Evolutionary conservation across 1,140 invertebrate species (phyloP).

Genomic region (Gonatopus flavifemur): DNA sequence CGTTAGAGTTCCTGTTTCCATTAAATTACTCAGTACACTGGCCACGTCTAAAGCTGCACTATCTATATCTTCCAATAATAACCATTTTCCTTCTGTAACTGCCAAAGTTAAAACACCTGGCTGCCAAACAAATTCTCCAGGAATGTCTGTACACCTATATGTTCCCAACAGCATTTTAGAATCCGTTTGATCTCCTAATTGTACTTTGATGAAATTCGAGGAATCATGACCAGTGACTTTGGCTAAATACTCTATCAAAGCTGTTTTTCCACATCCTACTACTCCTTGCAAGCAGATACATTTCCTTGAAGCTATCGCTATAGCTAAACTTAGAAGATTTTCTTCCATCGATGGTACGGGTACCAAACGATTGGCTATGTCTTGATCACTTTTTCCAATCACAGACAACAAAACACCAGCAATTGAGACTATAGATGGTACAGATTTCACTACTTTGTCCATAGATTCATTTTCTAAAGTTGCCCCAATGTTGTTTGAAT

Average conservation of each 20-base stretch:
- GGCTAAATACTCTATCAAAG: conserved; percentile 86
- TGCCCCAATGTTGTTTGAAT: conserved; percentile 12
- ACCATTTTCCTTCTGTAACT: conserved; percentile 85
- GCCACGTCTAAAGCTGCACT: conserved; percentile 90
- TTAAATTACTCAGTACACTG: conserved; percentile 79
- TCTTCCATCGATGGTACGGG: conserved; percentile 67
- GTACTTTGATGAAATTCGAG: conserved; percentile 75
- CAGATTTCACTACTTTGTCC: conserved; percentile 22
- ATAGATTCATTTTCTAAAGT: conserved; percentile 22
- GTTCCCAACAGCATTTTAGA: conserved; percentile 92
- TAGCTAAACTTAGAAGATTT: conserved; percentile 73
- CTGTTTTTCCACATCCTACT: conserved; percentile 94
- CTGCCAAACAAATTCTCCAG: conserved; percentile 96
- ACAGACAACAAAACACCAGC: conserved; percentile 49
- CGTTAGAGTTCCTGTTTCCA: conserved; percentile 81
- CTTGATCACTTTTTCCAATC: conserved; percentile 20
- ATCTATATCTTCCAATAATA: conserved; percentile 96
- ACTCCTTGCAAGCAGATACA: conserved; percentile 86
- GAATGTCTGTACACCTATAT: conserved; percentile 94
- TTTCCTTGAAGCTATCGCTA: conserved; percentile 72
- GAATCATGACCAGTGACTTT: conserved; percentile 69
- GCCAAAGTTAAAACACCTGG: conserved; percentile 89
- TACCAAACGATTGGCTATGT: conserved; percentile 52
- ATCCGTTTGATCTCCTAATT: conserved; percentile 97
- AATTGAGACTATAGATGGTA: conserved; percentile 40